Percentiles rank a stretch among this genome's conserved stretches.
Evolutionary conservation across 2,888 invertebrate genomes (phyloP).

Genomic region (Drosophila monieri): DNA sequence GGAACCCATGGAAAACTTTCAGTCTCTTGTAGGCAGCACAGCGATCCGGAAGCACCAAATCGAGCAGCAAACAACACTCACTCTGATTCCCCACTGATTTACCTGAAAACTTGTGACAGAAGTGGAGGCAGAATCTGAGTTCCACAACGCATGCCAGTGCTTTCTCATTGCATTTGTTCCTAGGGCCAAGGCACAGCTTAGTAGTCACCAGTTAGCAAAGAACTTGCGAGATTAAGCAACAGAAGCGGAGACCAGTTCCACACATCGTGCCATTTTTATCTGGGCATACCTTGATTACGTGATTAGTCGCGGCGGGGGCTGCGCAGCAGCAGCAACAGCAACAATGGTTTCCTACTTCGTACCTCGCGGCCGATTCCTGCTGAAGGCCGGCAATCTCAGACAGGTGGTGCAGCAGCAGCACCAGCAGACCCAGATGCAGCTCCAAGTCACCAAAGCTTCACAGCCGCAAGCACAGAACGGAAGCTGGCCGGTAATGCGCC

Average conservation of each 20-base stretch:
- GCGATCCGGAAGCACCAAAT: constrained; percentile 30
- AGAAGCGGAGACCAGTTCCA: constrained; percentile 19
- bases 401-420: constrained; percentile 71
- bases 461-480: constrained; percentile 37
- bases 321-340: constrained; percentile 19
- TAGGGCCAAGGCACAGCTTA: constrained; percentile 7
- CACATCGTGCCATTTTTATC: constrained; percentile 43
- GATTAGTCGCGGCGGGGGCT: constrained; percentile 23
- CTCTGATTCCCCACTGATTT: constrained; percentile 9
- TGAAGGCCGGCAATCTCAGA: constrained; percentile 80
- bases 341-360: constrained; percentile 82
- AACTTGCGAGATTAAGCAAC: constrained; percentile 27
- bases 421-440: constrained; percentile 34
- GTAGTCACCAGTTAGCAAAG: constrained; percentile 4
- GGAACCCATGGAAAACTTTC: constrained; percentile 48
- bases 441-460: constrained; percentile 39
- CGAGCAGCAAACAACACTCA: constrained; percentile 4
- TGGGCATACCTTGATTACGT: constrained; percentile 38
- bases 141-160: constrained; percentile 19
- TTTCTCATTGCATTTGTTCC: constrained; percentile 21
- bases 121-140: constrained; percentile 10
- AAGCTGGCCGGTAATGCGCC: constrained; percentile 31
- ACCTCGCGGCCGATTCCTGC: constrained; percentile 80
- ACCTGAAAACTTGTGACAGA: constrained; percentile 15
- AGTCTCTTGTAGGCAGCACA: constrained; percentile 58